phyloP scores from a whole-genome alignment of 2,113 vertebrate species.

The Miniopterus natalensis region DNA sequence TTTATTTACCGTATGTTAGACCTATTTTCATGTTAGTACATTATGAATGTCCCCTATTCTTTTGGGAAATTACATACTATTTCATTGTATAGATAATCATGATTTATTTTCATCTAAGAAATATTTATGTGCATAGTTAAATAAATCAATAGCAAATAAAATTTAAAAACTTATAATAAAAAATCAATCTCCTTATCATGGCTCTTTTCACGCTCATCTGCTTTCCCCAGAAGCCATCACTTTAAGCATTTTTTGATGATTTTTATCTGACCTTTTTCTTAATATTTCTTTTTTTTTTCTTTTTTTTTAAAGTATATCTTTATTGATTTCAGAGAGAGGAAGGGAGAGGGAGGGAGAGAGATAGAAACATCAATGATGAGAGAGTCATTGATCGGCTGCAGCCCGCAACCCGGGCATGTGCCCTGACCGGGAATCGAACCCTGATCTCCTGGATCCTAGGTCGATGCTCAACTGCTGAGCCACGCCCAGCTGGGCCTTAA shows the following conservation, averaged over 20 bases:
- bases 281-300: too few relatives aligned
- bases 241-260: not conserved
- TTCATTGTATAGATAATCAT: not conserved
- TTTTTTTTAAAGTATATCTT: too few relatives aligned
- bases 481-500: too few relatives aligned
- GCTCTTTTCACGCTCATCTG: not conserved
- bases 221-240: not conserved
- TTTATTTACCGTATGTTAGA: not conserved
- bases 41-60: not conserved
- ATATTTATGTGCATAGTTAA: not conserved
- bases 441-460: too few relatives aligned
- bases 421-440: too few relatives aligned
- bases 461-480: too few relatives aligned
- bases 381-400: too few relatives aligned
- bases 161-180: not conserved
- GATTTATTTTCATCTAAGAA: slow-evolving; percentile 28
- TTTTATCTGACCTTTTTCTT: not conserved
- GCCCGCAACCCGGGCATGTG: too few relatives aligned
- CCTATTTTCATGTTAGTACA: not conserved
- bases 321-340: too few relatives aligned
- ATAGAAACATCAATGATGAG: too few relatives aligned
- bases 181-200: not conserved
- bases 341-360: too few relatives aligned
- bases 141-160: not conserved
- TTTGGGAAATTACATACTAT: not conserved